A percentile compares a stretch with the other conserved stretches of the same genome.
phyloP scores from a whole-genome alignment of 2,888 invertebrate species.

The Saturnia japonica region DNA sequence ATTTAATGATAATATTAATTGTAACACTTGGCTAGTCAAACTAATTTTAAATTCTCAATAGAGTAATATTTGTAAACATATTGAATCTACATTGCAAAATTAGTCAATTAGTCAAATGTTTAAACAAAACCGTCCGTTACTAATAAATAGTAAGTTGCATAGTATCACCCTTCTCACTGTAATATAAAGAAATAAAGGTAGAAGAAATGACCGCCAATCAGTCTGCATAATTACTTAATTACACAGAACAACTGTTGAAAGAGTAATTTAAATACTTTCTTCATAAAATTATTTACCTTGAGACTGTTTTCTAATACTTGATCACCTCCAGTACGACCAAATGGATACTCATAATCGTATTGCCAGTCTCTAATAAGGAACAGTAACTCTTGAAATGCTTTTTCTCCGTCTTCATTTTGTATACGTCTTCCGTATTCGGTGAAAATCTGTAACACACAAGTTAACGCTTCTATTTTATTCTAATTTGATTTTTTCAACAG shows the following conservation, averaged over 20 bases:
- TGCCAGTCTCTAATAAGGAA: constrained; percentile 97
- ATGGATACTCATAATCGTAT: constrained; percentile 95
- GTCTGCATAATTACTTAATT: background rate
- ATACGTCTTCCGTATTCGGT: constrained; percentile 98
- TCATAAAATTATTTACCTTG: constrained; percentile 73
- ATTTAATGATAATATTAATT: no score
- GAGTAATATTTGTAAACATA: background rate
- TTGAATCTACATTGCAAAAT: background rate
- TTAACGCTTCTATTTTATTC: background rate
- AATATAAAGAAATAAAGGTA: background rate
- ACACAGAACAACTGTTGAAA: background rate
- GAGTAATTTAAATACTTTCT: background rate
- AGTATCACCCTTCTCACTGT: background rate
- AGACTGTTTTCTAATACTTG: constrained; percentile 91
- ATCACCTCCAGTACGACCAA: constrained; percentile 93
- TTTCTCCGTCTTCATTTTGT: constrained; percentile 87
- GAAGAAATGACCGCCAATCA: background rate
- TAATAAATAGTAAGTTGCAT: background rate
- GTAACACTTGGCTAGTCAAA: no score
- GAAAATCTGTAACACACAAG: constrained; percentile 85
- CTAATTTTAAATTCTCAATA: no score
- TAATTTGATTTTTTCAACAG: background rate
- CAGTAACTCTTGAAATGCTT: constrained; percentile 92
- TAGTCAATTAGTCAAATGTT: background rate
- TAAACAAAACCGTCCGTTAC: background rate